Base-by-base conservation (phyloP, 2,797 vertebrate genomes). In the Mormyrus proboscirostris region DNA sequence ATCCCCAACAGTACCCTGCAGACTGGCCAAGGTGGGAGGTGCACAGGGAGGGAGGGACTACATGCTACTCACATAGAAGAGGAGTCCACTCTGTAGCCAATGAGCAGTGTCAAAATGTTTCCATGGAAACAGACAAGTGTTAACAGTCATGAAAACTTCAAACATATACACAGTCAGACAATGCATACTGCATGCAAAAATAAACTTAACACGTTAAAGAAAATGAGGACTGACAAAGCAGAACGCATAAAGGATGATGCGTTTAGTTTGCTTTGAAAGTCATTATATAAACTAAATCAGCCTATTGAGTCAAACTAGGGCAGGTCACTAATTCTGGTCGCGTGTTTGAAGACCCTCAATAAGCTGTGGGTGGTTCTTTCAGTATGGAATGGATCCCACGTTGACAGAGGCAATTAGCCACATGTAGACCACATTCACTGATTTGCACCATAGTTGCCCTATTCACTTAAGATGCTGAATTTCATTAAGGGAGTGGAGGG, bases 61-160 rank as follows among this genome's bases (percentile, higher is more conserved):
- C 93, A 94, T 93, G 95, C 96, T 97, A 96, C 96, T 97, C 96
- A 97, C 97, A 97, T 94, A 96, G 95, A 96, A 94, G 92, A 97
- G 95, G 95, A 95, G 90, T 96, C 96, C 96, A 94, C 93, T 96
- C 95, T 96, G 96, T 93, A 94, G 95, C 95, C 95, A 94, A 95
- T 89, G 91, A 88, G 94, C 90, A 95, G 91, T 95, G 94, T 94
- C 91, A 94, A 33, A 90, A 93, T 90, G 93, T 95, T 93, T 93
- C 91, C 93, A 94, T 94, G 94, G 94, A 95, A 96, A 95, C 94
- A 95, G 93, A 95, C 89, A 93, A 93, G 93, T 88, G 93, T 95
- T 94, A 94, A 96, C 93, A 91, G 91, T 93, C 90, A 94, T 88
- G 92, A 90, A 91, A 91, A 94, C 87, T 90, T 91, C 69, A 65